phyloP scores from a whole-genome alignment of 2,113 vertebrate genomes.

The Orcinus orca region DNA sequence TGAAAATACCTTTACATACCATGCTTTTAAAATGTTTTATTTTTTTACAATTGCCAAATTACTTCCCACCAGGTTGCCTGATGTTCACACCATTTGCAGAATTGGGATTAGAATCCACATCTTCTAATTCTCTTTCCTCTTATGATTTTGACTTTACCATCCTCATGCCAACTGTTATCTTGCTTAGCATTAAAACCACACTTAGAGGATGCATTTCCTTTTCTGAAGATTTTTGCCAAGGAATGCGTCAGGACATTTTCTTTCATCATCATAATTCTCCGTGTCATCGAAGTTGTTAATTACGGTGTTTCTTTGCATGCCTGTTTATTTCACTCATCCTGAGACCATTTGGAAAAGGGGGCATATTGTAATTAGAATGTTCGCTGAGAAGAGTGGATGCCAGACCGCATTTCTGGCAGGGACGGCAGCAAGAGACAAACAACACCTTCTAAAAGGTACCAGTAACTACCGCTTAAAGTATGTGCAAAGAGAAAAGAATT shows the following conservation, averaged over 20 bases:
- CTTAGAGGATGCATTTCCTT: constrained; percentile 31
- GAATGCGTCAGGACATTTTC: background rate
- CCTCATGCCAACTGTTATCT: background rate
- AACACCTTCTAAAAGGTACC: constrained; percentile 34
- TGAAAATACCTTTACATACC: background rate
- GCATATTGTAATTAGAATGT: background rate
- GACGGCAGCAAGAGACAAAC: constrained; percentile 1
- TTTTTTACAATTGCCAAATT: background rate
- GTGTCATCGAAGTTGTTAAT: background rate
- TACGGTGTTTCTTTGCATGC: background rate
- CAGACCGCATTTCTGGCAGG: background rate
- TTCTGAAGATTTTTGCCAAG: constrained; percentile 27
- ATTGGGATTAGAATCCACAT: background rate
- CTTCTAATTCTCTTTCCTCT: background rate
- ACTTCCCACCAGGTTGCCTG: background rate
- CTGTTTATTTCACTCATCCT: background rate
- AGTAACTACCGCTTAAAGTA: constrained; percentile 28
- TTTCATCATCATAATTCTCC: background rate
- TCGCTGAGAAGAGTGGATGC: background rate
- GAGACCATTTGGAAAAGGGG: background rate
- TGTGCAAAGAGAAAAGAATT: background rate
- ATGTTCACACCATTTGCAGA: background rate
- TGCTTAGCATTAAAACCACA: background rate
- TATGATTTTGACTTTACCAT: background rate
- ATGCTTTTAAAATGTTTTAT: background rate